These are phyloP conservation scores for Ophioninae sp. DNA, from an alignment of 2,888 invertebrate species.

Conservation along the genomic window DNA sequence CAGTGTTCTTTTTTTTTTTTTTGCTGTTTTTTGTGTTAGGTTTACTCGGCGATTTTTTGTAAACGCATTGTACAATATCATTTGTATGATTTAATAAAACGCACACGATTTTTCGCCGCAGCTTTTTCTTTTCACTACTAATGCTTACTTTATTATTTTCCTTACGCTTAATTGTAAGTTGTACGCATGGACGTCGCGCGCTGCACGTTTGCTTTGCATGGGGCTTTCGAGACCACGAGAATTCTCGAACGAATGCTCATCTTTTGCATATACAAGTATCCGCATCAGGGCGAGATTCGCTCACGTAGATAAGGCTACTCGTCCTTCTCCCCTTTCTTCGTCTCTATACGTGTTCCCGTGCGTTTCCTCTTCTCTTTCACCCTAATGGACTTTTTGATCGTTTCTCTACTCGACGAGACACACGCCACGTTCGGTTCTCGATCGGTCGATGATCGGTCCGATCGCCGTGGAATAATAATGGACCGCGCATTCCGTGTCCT, in stretches of 20 bases:
- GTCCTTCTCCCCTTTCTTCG: slow-evolving; percentile 16
- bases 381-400: slow-evolving; percentile 29
- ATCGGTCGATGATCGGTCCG: background rate
- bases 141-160: slow-evolving; percentile 50
- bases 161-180: slow-evolving; percentile 26
- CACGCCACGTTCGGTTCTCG: slow-evolving; percentile 3
- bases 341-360: background rate
- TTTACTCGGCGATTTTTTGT: slow-evolving; percentile 42
- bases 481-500: slow-evolving; percentile 40
- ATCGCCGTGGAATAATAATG: slow-evolving; percentile 30
- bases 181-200: slow-evolving; percentile 25
- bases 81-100: slow-evolving; percentile 59
- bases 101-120: slow-evolving; percentile 31
- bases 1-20: slow-evolving; percentile 18
- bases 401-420: slow-evolving; percentile 17
- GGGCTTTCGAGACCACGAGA: slow-evolving; percentile 58
- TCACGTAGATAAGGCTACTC: slow-evolving; percentile 53
- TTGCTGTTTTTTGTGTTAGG: slow-evolving; percentile 18
- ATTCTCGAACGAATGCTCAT: slow-evolving; percentile 45
- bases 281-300: slow-evolving; percentile 56
- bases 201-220: slow-evolving; percentile 55
- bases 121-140: slow-evolving; percentile 55
- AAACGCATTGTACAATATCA: slow-evolving; percentile 41
- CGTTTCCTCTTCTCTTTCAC: background rate
- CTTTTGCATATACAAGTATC: slow-evolving; percentile 12